These are phyloP conservation scores for Chironomus riparius DNA, from an alignment of 2,888 invertebrate genomes.

Conservation along the genomic window DNA sequence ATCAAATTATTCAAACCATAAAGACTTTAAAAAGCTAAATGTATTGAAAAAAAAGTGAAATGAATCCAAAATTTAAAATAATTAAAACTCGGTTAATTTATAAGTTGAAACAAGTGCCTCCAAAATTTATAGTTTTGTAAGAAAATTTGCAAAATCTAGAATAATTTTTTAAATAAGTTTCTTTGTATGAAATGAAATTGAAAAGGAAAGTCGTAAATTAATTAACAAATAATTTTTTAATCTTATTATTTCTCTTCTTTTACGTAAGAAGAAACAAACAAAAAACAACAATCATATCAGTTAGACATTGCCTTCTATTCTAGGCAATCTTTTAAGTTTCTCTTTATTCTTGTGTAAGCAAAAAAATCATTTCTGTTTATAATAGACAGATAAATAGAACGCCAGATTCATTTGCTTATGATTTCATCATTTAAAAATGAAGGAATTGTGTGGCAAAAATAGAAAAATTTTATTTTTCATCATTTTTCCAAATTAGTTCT, in stretches of 20 bases:
- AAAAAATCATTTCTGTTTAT: neutral
- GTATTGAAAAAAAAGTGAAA: neutral
- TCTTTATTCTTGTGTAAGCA: neutral
- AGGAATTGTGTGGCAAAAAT: neutral
- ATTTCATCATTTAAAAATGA: neutral
- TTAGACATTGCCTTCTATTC: neutral
- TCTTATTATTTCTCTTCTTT: neutral
- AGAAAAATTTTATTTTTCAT: too few relatives aligned
- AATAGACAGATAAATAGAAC: neutral
- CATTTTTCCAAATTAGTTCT: neutral
- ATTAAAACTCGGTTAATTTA: neutral
- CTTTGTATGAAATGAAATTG: neutral
- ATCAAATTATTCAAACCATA: neutral
- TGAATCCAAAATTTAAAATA: neutral
- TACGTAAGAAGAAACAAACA: neutral
- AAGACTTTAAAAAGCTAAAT: too few relatives aligned
- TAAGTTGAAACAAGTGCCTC: slow-evolving; percentile 5
- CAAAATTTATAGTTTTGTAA: neutral
- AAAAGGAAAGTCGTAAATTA: too few relatives aligned
- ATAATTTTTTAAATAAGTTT: neutral
- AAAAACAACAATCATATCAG: neutral
- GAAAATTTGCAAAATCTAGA: neutral
- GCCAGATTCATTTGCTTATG: neutral
- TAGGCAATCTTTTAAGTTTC: neutral
- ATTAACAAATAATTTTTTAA: too few relatives aligned